phyloP scores from a whole-genome alignment of 2,797 vertebrate species.

The Acropternis orthonyx region DNA sequence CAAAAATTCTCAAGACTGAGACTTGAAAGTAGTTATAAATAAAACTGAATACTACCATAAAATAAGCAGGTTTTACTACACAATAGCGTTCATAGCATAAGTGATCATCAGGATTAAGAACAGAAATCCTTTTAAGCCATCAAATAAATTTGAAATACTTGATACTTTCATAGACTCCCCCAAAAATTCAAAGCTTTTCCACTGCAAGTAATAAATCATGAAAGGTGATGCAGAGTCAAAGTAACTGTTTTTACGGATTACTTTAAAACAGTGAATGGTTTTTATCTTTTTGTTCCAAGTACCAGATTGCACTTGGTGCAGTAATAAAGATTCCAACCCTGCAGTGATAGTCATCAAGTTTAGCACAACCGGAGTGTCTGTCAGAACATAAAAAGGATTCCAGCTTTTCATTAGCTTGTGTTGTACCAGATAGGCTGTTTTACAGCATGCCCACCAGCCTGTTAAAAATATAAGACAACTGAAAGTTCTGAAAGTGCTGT shows the following conservation, averaged over 20 bases:
- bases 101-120: conserved; percentile 10
- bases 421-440: conserved; percentile 56
- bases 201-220: conserved; percentile 41
- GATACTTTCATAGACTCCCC: conserved; percentile 26
- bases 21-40: conserved; percentile 26
- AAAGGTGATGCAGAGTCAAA: conserved; percentile 62
- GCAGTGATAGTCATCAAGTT: conserved; percentile 71
- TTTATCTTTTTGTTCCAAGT: conserved; percentile 72
- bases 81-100: background rate
- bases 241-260: conserved; percentile 63
- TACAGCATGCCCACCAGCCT: conserved; percentile 56
- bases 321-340: conserved; percentile 75
- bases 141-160: conserved; percentile 44
- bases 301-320: conserved; percentile 72
- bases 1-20: background rate
- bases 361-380: conserved; percentile 61
- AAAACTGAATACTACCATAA: conserved; percentile 14
- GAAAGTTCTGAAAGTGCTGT: background rate
- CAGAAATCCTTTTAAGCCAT: conserved; percentile 47
- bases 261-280: conserved; percentile 63
- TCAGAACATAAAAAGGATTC: conserved; percentile 74
- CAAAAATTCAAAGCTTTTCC: conserved; percentile 55
- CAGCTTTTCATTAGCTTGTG: conserved; percentile 66
- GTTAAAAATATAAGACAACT: conserved; percentile 50
- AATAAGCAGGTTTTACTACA: conserved; percentile 16